Conservation (phyloP, 1,140 invertebrate genomes). For the Lepidostoma basale region DNA sequence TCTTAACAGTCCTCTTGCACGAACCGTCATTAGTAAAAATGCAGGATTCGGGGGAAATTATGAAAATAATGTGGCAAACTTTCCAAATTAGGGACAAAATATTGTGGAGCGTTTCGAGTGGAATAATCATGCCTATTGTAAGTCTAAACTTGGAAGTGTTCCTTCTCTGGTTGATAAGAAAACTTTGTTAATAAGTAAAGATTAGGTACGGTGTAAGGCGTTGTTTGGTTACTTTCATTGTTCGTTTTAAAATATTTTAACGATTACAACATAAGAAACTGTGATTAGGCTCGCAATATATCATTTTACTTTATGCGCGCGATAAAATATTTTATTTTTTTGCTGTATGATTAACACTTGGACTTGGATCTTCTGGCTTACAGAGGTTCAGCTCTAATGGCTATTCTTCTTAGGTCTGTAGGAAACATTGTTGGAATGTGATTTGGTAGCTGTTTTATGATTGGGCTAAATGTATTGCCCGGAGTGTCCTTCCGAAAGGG, state of each 20-base stretch:
- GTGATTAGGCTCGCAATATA: too few relatives aligned
- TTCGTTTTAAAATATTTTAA: slow-evolving; percentile 9
- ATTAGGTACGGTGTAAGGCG: neutral
- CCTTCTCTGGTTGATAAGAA: slow-evolving; percentile 10
- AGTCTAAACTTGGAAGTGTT: slow-evolving; percentile 2
- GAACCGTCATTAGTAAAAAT: slow-evolving; percentile 3
- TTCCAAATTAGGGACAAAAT: slow-evolving; percentile 14
- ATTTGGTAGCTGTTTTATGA: too few relatives aligned
- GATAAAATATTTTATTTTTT: too few relatives aligned
- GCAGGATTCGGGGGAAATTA: slow-evolving; percentile 8
- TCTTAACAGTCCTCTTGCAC: neutral
- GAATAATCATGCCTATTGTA: slow-evolving; percentile 16
- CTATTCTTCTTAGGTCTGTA: too few relatives aligned
- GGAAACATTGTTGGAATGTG: too few relatives aligned
- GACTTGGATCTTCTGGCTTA: too few relatives aligned
- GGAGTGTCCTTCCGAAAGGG: too few relatives aligned
- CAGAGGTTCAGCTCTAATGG: too few relatives aligned
- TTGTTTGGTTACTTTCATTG: slow-evolving; percentile 1
- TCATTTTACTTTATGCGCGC: too few relatives aligned
- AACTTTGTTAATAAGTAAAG: slow-evolving; percentile 6
- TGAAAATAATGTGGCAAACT: slow-evolving; percentile 6
- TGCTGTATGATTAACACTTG: too few relatives aligned
- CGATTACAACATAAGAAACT: too few relatives aligned
- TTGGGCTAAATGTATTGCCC: too few relatives aligned
- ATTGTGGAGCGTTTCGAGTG: slow-evolving; percentile 12